Conservation (phyloP, 2,888 invertebrate genomes). For the Tortrix viridana region DNA sequence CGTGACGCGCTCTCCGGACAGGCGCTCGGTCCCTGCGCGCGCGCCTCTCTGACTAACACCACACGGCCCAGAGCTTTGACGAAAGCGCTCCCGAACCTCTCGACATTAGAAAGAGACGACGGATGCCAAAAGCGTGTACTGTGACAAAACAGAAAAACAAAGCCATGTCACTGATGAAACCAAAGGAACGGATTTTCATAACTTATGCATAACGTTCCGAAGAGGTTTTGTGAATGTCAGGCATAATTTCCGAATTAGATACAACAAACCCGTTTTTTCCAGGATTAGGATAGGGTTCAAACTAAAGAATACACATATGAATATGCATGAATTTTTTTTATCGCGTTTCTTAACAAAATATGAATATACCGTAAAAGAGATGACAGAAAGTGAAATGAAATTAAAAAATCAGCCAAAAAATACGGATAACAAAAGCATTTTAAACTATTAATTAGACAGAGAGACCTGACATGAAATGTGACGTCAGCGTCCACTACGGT, state of each 20-base stretch:
- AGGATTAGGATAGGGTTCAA: background rate
- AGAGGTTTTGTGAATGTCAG: background rate
- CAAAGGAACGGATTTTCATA: constrained; percentile 36
- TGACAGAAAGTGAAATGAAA: no score
- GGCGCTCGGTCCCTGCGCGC: constrained; percentile 73
- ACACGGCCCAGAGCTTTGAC: constrained; percentile 53
- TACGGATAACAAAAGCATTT: no score
- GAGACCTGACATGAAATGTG: no score
- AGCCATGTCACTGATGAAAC: constrained; percentile 50
- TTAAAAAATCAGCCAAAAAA: no score
- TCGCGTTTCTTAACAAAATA: no score
- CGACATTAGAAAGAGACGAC: constrained; percentile 63
- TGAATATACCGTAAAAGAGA: no score
- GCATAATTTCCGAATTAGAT: constrained; percentile 1
- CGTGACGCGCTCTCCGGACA: constrained; percentile 43
- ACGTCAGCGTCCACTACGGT: no score
- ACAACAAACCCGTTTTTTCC: background rate
- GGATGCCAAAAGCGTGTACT: constrained; percentile 56
- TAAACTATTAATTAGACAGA: no score
- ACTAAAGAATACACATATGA: no score
- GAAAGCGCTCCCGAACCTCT: constrained; percentile 71
- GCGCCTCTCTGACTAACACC: constrained; percentile 73
- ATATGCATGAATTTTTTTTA: no score
- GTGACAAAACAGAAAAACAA: constrained; percentile 60
- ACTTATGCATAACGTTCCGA: constrained; percentile 14